Conservation (phyloP, 2,113 vertebrate genomes). For the Charadrius vociferus region DNA sequence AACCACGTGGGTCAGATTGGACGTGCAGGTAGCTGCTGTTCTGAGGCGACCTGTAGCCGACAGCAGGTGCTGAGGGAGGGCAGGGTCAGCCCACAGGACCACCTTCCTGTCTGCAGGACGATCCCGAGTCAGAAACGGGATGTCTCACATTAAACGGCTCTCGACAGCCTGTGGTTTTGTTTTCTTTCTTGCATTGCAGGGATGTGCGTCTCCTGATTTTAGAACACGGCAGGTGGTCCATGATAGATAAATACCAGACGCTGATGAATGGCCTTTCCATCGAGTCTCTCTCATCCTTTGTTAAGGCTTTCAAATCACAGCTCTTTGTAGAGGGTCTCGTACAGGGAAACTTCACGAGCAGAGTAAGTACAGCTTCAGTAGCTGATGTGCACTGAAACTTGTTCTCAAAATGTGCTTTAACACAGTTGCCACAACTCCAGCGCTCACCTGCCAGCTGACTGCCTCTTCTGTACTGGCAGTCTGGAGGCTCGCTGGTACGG, state of each 20-base stretch:
- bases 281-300: slow-evolving; percentile 83
- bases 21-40: not conserved
- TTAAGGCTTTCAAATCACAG: slow-evolving; percentile 84
- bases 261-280: slow-evolving; percentile 84
- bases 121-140: not conserved
- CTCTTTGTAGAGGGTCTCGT: slow-evolving; percentile 91
- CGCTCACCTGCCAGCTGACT: not conserved
- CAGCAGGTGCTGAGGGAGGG: not conserved
- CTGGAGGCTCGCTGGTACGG: rapidly evolving
- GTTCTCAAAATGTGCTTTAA: not conserved
- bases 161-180: not conserved
- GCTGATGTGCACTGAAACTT: rapidly evolving
- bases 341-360: slow-evolving; percentile 91
- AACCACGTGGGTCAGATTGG: rapidly evolving
- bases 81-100: not conserved
- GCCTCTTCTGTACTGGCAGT: not conserved
- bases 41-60: not conserved
- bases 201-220: slow-evolving; percentile 90
- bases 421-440: too few relatives aligned
- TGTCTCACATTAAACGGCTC: not conserved
- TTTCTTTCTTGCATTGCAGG: slow-evolving; percentile 59
- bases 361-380: slow-evolving; percentile 76
- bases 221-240: slow-evolving; percentile 91
- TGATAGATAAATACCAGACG: slow-evolving; percentile 89
- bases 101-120: not conserved